These are phyloP conservation scores for Trachelus iudaicus DNA, from an alignment of 2,888 invertebrate genomes.

Conservation along the genomic window DNA sequence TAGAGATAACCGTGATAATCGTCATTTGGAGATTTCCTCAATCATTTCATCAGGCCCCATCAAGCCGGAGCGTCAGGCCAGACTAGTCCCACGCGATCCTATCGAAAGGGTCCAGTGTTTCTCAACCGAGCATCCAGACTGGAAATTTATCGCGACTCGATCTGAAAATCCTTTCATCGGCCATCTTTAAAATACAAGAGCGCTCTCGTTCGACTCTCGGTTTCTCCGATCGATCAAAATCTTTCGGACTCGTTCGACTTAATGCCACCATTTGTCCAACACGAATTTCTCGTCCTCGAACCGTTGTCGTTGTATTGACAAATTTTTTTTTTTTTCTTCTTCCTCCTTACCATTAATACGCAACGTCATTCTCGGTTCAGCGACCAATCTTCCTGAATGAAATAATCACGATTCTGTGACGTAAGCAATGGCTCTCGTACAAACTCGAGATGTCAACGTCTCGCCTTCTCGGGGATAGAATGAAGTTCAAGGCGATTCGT, in stretches of 20 bases:
- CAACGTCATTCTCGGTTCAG: background rate
- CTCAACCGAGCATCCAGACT: background rate
- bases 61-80: conserved; percentile 31
- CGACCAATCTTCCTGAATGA: background rate
- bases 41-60: conserved; percentile 49
- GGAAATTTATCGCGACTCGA: background rate
- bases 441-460: background rate
- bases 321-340: background rate
- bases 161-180: background rate
- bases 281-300: background rate
- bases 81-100: conserved; percentile 47
- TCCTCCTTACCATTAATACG: background rate
- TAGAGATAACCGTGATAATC: conserved; percentile 38
- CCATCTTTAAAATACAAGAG: background rate
- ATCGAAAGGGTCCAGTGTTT: conserved; percentile 25
- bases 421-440: background rate
- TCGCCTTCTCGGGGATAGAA: conserved; percentile 29
- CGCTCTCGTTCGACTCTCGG: background rate
- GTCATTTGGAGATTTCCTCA: conserved; percentile 53
- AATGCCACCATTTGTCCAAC: background rate
- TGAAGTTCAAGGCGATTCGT: conserved; percentile 53
- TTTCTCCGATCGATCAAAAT: background rate
- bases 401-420: background rate
- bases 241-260: background rate
- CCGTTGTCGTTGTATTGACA: background rate